Percentiles rank a stretch among this genome's conserved stretches.
Conservation (phyloP, 2,888 invertebrate genomes). For the Heliconius sara region DNA sequence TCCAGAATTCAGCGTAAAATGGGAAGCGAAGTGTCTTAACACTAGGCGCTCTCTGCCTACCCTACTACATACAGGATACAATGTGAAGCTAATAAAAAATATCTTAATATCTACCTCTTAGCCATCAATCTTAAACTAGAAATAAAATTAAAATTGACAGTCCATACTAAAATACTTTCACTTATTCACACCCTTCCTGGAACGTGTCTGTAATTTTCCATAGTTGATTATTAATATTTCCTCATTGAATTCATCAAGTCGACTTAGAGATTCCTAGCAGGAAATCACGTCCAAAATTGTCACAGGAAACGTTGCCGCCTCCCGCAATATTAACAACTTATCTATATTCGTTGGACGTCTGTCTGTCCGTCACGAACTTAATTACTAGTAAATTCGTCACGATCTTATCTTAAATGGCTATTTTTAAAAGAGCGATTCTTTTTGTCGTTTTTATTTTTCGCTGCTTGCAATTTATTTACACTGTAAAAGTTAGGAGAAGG, state of each 20-base stretch:
- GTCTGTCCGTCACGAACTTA: slow-evolving; percentile 58
- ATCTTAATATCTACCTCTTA: not conserved
- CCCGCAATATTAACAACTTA: slow-evolving; percentile 57
- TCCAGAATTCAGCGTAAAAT: too few relatives aligned
- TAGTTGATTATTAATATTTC: slow-evolving; percentile 27
- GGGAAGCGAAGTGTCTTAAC: too few relatives aligned
- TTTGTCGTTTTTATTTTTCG: not conserved
- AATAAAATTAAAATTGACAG: not conserved
- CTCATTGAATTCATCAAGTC: slow-evolving; percentile 31
- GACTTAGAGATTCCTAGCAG: slow-evolving; percentile 52
- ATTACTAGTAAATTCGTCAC: slow-evolving; percentile 50
- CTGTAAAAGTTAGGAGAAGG: too few relatives aligned
- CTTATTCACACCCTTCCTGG: slow-evolving; percentile 11
- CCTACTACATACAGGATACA: too few relatives aligned
- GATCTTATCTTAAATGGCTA: slow-evolving; percentile 26
- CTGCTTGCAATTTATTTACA: too few relatives aligned
- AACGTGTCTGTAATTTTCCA: slow-evolving; percentile 17
- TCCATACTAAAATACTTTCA: slow-evolving; percentile 5
- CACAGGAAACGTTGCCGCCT: slow-evolving; percentile 65
- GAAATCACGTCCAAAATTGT: slow-evolving; percentile 74
- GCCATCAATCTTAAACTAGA: not conserved
- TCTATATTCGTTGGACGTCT: slow-evolving; percentile 65
- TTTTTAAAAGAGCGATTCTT: slow-evolving; percentile 5
- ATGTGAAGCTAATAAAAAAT: too few relatives aligned
- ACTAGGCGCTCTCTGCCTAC: too few relatives aligned